Base-by-base conservation (phyloP, 2,888 invertebrate genomes). In the Euplagia quadripunctaria region DNA sequence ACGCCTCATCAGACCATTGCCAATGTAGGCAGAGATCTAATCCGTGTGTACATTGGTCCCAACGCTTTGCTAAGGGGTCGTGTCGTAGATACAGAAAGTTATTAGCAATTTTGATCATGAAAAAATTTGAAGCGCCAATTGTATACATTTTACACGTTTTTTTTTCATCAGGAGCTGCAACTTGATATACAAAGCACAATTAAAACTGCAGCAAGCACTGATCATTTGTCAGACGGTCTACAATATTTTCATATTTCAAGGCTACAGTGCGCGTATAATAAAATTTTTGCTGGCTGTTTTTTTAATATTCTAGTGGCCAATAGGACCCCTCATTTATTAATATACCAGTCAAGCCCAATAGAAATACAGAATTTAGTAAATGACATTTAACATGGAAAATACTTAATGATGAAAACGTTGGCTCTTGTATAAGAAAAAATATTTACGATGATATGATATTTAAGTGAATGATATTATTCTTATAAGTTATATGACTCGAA, bases 21-120 rank as follows among this genome's bases (percentile, higher is more conserved):
- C 82, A 81, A 78, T 78, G 76, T 72, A 75, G 83, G 83, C 78
- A 79, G 79, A 82, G 77, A 78, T 80, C 79, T 81, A 86, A 85
- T 85, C 86, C 87, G 80, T 87, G 88, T 87, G 85, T 84, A 86
- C 86, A 88, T 94, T 95, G 94, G 94, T 95, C 94, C 94, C 94
- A 92, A 90, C 93, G 88, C 92, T 90, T 92, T 86, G 85, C 82
- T 88, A 90, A 91, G 89, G 91, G 91, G 89, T 88, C 85, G 85
- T 78, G 70, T 77, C 71, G 67, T 72, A 77, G 77, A 55, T 52
- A 31, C 51, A 64, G 65, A 70, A 74, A 68, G 42, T 64, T 68
- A 65, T 78, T 76, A 55, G 58, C 66, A 76, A 46, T 71, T 78
- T 70, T 76, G 68, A 73, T 72, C 64, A 58, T 72, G 17, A 69